These are phyloP conservation scores for Abscondita cerata DNA, from an alignment of 2,888 invertebrate genomes.

Conservation along the genomic window DNA sequence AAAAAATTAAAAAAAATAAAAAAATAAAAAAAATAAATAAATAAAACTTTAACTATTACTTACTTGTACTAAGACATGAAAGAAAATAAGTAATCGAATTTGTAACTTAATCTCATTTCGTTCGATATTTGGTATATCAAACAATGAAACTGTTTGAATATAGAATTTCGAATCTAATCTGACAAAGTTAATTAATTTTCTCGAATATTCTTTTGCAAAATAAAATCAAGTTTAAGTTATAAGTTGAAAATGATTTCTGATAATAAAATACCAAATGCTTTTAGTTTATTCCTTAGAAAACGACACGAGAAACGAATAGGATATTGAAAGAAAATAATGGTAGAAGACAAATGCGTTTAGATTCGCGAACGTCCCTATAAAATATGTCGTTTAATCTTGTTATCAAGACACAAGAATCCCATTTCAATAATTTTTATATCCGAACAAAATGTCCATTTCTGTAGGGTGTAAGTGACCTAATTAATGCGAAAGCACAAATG, in stretches of 20 bases:
- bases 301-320: no score
- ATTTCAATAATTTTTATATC: constrained; percentile 1
- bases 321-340: no score
- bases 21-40: no score
- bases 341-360: background rate
- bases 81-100: no score
- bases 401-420: background rate
- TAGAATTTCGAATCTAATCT: constrained; percentile 1
- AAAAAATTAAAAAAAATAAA: no score
- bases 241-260: background rate
- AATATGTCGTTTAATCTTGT: background rate
- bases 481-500: background rate
- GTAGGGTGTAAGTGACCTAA: background rate
- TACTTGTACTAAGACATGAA: no score
- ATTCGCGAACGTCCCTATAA: background rate
- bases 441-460: background rate
- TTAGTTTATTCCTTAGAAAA: background rate
- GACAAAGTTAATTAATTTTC: constrained; percentile 3
- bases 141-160: background rate
- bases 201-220: background rate
- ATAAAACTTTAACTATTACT: no score
- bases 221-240: background rate
- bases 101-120: background rate
- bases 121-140: background rate
- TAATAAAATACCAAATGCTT: background rate